Base-by-base conservation (phyloP, 2,113 vertebrate species). In the Puntigrus tetrazona region DNA sequence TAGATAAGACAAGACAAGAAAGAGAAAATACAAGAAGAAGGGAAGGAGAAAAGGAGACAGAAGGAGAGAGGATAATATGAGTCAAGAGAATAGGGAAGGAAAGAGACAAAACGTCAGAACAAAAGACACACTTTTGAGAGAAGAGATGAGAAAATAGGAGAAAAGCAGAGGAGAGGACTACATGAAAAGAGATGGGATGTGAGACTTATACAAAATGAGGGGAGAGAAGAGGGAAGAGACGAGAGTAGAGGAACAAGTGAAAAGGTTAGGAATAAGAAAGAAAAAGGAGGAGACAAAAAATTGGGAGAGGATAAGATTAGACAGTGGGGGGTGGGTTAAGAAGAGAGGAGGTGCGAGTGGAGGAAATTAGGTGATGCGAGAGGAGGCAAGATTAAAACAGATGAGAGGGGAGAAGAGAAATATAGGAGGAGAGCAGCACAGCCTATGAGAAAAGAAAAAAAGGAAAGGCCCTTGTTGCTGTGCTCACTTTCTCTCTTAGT, bases 401-500 rank as follows among this genome's bases (percentile, higher is more conserved):
- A 41, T 34, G 16, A 16, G 43, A 22, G 9, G 73, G 59, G 38
- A 31, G 20, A 43, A 50, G 22, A 52, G 43, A 78, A 3, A 34
- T 4, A 31, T 14, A 3, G 31, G 57, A 36, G 7, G 38, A 61
- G 52, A 77, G 65, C 27, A 61, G 22, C 78, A 78, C 25, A 55
- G 55, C 14, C 29, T 47, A 59, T 73, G 45, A 70, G 20, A 57
- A n/a, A 20, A 63, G 3, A 27, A 63, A 55, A 43, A 47, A 63
- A 13, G 25, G 61, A 65, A 76, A 41, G 25, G 50, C 20, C 43
- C 73, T 77, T 65, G 55, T 10, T 83, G 74, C 86, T 78, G 73
- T 34, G 61, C 57, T 82, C 73, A 57, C 45, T 72, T 61, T 86
- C 59, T 78, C 34, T 83, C 81, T 70, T 81, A 47, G 45, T 27